A percentile compares a stretch with the other conserved stretches of the same genome.
Evolutionary conservation across 2,113 vertebrate genomes (phyloP).

Genomic region (Ivindomyrus marchei): DNA sequence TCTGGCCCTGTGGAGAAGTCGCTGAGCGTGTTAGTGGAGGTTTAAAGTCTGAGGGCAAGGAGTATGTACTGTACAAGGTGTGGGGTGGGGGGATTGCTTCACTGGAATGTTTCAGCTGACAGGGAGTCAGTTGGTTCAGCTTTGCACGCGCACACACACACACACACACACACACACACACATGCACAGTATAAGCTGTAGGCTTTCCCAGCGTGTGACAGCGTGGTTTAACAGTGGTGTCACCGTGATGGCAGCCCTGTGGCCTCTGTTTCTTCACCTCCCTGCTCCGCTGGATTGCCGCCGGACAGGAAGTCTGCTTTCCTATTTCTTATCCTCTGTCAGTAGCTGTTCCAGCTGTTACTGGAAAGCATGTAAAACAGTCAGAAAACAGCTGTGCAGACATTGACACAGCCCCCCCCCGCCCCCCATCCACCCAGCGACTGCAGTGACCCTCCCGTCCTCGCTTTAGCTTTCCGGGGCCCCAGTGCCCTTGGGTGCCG

Average conservation of each 20-base stretch:
- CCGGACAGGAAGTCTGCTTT: background rate
- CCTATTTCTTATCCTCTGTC: background rate
- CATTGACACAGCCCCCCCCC: background rate
- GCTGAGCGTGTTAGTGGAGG: slow-evolving; percentile 4
- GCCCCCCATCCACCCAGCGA: too few species aligned
- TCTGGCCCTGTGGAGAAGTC: background rate
- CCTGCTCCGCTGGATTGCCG: background rate
- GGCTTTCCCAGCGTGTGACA: background rate
- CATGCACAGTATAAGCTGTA: background rate
- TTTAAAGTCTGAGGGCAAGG: background rate
- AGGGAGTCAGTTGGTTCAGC: background rate
- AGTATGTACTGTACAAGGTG: background rate
- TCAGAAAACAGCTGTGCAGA: background rate
- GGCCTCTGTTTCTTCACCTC: background rate
- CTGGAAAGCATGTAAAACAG: background rate
- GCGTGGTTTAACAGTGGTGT: background rate
- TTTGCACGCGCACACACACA: background rate
- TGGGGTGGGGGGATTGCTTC: background rate
- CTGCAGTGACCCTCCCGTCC: background rate
- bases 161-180: background rate
- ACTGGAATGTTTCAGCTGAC: background rate
- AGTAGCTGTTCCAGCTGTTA: background rate
- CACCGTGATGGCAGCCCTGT: background rate
- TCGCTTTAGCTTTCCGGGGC: background rate
- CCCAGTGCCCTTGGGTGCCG: too few species aligned